A percentile compares a stretch with the other conserved stretches of the same genome.
Evolutionary conservation across 2,113 vertebrate species (phyloP).

Genomic region (Pachypanchax playfairii): DNA sequence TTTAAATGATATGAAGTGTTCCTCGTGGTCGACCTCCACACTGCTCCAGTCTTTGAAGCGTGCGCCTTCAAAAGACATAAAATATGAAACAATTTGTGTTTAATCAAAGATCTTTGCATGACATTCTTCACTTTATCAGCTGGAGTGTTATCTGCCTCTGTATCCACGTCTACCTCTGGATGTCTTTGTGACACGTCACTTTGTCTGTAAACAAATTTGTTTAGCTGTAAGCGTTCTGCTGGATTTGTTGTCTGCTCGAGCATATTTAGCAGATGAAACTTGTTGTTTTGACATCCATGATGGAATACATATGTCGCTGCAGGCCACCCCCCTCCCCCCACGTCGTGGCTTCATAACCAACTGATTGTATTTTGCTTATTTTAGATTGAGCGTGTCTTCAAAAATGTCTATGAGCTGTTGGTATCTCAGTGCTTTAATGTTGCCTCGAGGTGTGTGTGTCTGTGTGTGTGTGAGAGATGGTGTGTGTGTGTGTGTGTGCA

Average conservation of each 20-base stretch:
- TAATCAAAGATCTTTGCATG: slow-evolving; percentile 9
- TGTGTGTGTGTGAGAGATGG: slow-evolving; percentile 13
- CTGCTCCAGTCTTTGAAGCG: no score
- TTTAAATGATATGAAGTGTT: no score
- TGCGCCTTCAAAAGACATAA: no score
- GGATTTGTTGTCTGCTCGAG: slow-evolving; percentile 60
- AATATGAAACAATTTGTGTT: no score
- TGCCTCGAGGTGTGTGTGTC: slow-evolving; percentile 16
- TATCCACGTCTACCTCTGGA: slow-evolving; percentile 59
- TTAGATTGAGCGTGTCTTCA: slow-evolving; percentile 29
- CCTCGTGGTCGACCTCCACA: no score
- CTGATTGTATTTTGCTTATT: slow-evolving; percentile 51
- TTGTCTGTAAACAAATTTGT: slow-evolving; percentile 61
- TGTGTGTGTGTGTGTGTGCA: slow-evolving; percentile 37
- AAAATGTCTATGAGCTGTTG: no score
- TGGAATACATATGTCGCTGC: slow-evolving; percentile 66
- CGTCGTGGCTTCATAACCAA: slow-evolving; percentile 48
- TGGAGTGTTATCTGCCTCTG: slow-evolving; percentile 39
- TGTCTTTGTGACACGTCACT: slow-evolving; percentile 56
- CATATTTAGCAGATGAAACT: slow-evolving; percentile 69
- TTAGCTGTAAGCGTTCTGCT: slow-evolving; percentile 58
- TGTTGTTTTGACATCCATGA: slow-evolving; percentile 73
- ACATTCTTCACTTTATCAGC: slow-evolving; percentile 40
- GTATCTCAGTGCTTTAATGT: no score
- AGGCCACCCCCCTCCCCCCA: slow-evolving; percentile 52